A percentile compares a stretch with the other conserved stretches of the same genome.
Conservation (phyloP, 2,113 vertebrate species). For the Phyllostomus discolor region DNA sequence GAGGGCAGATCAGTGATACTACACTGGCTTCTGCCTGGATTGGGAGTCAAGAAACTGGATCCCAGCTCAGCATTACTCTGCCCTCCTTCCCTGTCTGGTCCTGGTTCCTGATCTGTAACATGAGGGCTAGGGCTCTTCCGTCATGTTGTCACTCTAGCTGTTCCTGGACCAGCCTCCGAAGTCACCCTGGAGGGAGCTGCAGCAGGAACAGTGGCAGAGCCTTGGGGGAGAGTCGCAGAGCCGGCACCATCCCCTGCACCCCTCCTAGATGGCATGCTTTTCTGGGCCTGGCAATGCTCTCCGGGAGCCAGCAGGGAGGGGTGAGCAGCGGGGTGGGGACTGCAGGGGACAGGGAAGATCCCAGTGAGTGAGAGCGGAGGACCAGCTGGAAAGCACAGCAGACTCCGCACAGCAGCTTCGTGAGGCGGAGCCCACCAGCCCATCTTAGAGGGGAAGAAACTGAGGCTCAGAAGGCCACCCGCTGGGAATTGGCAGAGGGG, state of each 20-base stretch:
- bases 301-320: neutral
- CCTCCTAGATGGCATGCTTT: neutral
- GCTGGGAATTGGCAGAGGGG: neutral
- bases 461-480: neutral
- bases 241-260: neutral
- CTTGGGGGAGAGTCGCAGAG: no score
- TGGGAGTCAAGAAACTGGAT: neutral
- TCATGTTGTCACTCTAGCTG: neutral
- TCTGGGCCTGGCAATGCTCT: neutral
- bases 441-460: neutral
- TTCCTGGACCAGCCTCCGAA: neutral
- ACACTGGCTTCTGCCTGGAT: neutral
- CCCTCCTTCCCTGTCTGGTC: neutral
- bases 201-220: neutral
- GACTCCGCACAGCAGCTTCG: neutral
- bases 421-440: neutral
- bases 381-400: fast-evolving
- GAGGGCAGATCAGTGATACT: neutral
- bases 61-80: neutral
- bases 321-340: neutral
- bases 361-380: neutral
- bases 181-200: neutral
- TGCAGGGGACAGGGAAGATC: neutral
- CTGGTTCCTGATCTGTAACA: neutral
- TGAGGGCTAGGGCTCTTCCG: neutral